Conservation (phyloP, 2,888 invertebrate species). For the Mesopsocus fuscifrons region DNA sequence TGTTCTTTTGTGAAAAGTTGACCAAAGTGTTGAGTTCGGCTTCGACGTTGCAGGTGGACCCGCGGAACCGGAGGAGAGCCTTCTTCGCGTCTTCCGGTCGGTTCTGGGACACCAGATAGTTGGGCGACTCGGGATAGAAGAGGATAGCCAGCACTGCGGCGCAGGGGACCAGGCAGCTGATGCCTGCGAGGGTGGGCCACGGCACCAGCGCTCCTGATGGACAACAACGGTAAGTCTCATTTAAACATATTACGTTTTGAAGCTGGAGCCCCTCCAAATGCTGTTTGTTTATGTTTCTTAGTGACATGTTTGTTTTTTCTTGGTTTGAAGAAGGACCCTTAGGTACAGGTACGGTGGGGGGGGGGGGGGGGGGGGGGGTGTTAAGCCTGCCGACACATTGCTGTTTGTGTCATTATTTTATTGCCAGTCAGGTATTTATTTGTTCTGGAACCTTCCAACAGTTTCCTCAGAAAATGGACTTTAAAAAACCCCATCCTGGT, state of each 20-base stretch:
- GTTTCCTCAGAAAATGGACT: no score
- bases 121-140: slow-evolving; percentile 50
- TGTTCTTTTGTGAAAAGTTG: slow-evolving; percentile 40
- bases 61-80: slow-evolving; percentile 36
- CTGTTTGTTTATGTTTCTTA: no score
- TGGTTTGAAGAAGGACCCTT: no score
- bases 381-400: no score
- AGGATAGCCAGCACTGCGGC: slow-evolving; percentile 38
- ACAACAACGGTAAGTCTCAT: slow-evolving; percentile 18
- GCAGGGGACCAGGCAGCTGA: slow-evolving; percentile 40
- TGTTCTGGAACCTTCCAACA: no score
- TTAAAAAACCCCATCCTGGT: no score
- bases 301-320: no score
- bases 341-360: no score
- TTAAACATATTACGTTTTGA: neutral
- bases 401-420: no score
- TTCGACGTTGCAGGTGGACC: slow-evolving; percentile 39
- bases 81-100: slow-evolving; percentile 36
- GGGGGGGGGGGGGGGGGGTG: no score
- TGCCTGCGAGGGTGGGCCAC: slow-evolving; percentile 43
- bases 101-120: slow-evolving; percentile 42
- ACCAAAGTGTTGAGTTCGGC: slow-evolving; percentile 40
- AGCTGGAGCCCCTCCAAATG: neutral
- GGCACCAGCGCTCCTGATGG: slow-evolving; percentile 36
- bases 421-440: no score